Evolutionary conservation across 1,140 invertebrate species (phyloP), one percentile per base, ranked within the genome.

Genomic region (Capitella teleta): DNA sequence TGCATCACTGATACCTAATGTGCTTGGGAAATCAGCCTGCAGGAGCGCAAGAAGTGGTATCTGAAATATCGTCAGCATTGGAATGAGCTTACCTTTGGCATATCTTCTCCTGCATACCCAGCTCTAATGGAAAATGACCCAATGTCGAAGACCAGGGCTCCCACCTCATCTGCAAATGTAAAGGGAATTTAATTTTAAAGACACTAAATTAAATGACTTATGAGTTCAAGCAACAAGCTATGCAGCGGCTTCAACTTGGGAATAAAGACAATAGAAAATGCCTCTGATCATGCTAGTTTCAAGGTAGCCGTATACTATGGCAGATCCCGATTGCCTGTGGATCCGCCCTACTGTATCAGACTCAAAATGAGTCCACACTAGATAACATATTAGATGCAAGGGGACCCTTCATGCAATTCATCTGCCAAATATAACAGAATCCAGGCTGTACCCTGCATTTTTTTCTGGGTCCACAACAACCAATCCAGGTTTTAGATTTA

Each of bases 91-190:
- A 71, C 66, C 62, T 74, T 75, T 46, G 91, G 90, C 16, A 85
- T 84, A 67, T 95, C 91, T 72, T 94, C 91, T 49, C 87, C 86
- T 18, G 86, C 86, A 78, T 86, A 90, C 21, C 87, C 87, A 19
- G 84, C 85, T 52, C 86, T 73, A 28, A 91, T 69, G 1, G 88
- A 89, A 70, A 88, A 85, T 61, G 91, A 87, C 0, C 91, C 94
- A 38, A 92, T 81, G 73, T 98, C 94, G 69, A 98, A 94, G 10
- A 98, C 94, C 48, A 98, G 68, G 0, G 94, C 94, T 14, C 93
- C 93, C 57, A 98, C 96, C 72, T 98, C 95, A 77, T 98, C 95
- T 78, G 37, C 24, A 44, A 44, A 44, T 4, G 3, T 44, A 18
- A 21, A 44, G 21, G 19, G 25, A 10, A 40, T 21, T 40, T 40